Evolutionary conservation across 2,888 invertebrate genomes (phyloP).

Genomic region (Hyles lineata): DNA sequence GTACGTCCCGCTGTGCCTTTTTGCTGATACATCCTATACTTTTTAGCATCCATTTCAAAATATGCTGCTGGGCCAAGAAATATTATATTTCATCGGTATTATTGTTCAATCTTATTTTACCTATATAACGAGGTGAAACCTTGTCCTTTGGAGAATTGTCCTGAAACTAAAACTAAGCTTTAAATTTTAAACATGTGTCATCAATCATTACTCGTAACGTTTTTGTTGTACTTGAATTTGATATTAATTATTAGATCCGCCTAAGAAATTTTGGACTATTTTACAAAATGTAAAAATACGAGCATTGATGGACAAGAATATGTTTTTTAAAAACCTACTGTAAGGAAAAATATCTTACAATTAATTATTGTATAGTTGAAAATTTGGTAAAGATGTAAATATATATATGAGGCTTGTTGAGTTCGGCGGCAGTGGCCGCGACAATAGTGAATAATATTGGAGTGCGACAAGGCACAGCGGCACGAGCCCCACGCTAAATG

Average conservation of each 20-base stretch:
- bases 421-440: background rate
- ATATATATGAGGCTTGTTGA: background rate
- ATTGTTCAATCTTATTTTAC: background rate
- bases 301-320: background rate
- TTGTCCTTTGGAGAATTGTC: background rate
- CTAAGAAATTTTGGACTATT: background rate
- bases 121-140: background rate
- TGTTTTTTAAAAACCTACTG: background rate
- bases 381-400: background rate
- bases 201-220: too few relatives aligned
- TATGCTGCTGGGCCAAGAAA: background rate
- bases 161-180: background rate
- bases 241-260: background rate
- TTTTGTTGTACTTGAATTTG: background rate
- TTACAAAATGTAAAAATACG: conserved; percentile 1
- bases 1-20: conserved; percentile 59
- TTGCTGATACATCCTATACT: background rate
- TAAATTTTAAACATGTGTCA: background rate
- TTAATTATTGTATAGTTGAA: background rate
- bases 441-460: background rate
- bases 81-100: background rate
- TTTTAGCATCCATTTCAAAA: too few relatives aligned
- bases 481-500: conserved; percentile 15
- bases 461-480: background rate
- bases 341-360: background rate